Conservation (phyloP, 92 coral and sea anemone genomes). For the Porites divaricata region DNA sequence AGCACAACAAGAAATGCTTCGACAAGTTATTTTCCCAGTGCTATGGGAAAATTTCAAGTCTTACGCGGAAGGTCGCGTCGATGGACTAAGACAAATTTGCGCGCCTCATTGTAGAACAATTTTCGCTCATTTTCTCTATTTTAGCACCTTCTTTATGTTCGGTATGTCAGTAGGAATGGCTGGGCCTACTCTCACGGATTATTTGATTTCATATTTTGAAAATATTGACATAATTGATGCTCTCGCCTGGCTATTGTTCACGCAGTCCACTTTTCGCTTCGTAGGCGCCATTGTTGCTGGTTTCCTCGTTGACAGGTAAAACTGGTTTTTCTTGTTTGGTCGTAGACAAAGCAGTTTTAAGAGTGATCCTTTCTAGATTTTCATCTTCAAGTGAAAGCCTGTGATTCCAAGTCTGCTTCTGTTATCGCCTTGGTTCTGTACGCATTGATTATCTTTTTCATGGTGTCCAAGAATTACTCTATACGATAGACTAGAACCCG, state of each 20-base stretch:
- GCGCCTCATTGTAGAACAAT: conserved; percentile 35
- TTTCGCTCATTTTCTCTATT: conserved; percentile 70
- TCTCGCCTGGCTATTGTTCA: conserved; percentile 84
- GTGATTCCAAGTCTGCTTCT: too few species aligned
- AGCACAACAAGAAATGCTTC: conserved; percentile 56
- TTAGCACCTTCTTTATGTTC: conserved; percentile 81
- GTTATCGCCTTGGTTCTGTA: too few species aligned
- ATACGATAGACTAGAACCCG: too few species aligned
- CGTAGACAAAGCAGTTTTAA: conserved; percentile 3
- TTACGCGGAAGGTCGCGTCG: conserved; percentile 40
- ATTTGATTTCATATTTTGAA: conserved; percentile 67
- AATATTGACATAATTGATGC: conserved; percentile 80
- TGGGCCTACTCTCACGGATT: conserved; percentile 88
- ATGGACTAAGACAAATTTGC: conserved; percentile 25
- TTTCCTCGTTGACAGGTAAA: conserved; percentile 82
- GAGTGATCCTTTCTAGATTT: neutral
- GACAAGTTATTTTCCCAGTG: conserved; percentile 70
- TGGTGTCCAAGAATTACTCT: too few species aligned
- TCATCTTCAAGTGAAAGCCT: too few species aligned
- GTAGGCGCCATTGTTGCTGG: conserved; percentile 91
- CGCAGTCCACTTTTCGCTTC: conserved; percentile 83
- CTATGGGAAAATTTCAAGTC: conserved; percentile 55
- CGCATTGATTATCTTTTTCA: too few species aligned
- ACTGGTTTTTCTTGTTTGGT: neutral
- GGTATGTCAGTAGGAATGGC: conserved; percentile 96